These are phyloP conservation scores for Adelognathus sp. DNA, from an alignment of 2,888 invertebrate genomes.

Conservation along the genomic window DNA sequence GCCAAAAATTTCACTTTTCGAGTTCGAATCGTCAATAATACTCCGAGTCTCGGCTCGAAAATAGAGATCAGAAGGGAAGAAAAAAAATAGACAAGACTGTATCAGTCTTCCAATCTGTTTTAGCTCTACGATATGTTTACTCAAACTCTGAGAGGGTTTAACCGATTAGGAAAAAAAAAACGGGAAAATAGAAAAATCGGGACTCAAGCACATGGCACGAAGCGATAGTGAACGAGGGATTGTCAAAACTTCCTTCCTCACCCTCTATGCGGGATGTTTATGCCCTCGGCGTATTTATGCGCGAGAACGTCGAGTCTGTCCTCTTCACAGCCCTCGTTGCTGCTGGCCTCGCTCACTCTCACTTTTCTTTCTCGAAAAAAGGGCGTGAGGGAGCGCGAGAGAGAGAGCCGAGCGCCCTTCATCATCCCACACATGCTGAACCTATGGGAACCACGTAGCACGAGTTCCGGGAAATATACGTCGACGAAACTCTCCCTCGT, in stretches of 20 bases:
- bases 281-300: constrained; percentile 34
- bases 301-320: neutral
- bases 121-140: neutral
- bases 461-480: constrained; percentile 15
- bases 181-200: neutral
- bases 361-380: too few species aligned
- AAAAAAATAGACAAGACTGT: neutral
- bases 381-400: too few species aligned
- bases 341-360: constrained; percentile 9
- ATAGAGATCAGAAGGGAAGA: neutral
- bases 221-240: constrained; percentile 18
- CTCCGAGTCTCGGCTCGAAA: neutral
- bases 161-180: neutral
- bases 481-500: neutral
- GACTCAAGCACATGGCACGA: constrained; percentile 17
- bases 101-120: neutral
- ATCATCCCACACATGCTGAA: constrained; percentile 32
- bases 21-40: neutral
- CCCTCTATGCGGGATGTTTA: neutral
- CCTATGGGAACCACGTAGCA: constrained; percentile 14
- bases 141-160: neutral
- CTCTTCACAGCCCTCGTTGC: constrained; percentile 2
- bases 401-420: neutral
- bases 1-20: neutral
- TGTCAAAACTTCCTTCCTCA: constrained; percentile 49